Conservation (phyloP, 2,888 invertebrate species). For the Ophion obscuratus region DNA sequence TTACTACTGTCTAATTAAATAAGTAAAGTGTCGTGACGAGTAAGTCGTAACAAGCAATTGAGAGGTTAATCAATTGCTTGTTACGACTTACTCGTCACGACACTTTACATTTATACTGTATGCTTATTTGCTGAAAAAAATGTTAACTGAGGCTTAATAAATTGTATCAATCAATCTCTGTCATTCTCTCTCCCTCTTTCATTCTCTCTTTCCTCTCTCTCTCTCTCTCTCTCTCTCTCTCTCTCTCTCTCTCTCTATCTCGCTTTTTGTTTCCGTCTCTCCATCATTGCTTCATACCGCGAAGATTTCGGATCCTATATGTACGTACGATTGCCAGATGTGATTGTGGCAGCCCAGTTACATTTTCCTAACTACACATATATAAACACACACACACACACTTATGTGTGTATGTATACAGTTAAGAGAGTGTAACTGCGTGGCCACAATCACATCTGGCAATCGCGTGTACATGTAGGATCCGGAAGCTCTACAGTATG, state of each 20-base stretch:
- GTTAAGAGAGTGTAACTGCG: background rate
- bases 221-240: constrained; percentile 9
- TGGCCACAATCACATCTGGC: background rate
- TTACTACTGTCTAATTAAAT: too few species aligned
- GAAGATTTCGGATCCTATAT: constrained; percentile 20
- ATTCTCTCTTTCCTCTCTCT: constrained; percentile 15
- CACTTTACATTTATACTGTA: too few species aligned
- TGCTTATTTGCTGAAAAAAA: too few species aligned
- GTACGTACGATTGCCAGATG: constrained; percentile 13
- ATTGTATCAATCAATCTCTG: too few species aligned
- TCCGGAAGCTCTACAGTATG: too few species aligned
- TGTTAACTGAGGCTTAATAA: too few species aligned
- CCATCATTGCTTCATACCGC: constrained; percentile 31
- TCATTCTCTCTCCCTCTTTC: background rate
- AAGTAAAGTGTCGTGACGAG: too few species aligned
- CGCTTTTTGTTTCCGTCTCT: constrained; percentile 6
- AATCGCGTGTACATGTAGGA: too few species aligned
- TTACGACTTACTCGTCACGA: too few species aligned
- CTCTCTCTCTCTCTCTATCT: constrained; percentile 15
- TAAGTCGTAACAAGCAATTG: too few species aligned
- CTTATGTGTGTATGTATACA: too few species aligned
- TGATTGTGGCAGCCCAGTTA: constrained; percentile 42
- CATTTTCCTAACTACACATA: background rate
- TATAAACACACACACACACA: background rate
- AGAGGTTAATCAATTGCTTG: too few species aligned